phyloP scores from a whole-genome alignment of 2,797 vertebrate genomes.

The Emydoidea blandingii region DNA sequence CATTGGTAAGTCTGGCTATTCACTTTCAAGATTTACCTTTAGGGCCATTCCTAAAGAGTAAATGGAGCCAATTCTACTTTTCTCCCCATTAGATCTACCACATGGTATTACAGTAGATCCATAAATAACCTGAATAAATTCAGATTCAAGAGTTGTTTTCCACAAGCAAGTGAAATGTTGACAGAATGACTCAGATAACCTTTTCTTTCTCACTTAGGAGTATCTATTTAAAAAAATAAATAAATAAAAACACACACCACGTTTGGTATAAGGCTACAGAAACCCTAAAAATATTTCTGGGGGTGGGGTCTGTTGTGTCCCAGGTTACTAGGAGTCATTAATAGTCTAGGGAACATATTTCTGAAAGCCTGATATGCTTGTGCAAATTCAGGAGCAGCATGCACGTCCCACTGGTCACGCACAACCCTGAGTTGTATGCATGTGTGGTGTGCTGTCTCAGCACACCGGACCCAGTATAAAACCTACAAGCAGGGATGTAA shows the following conservation, averaged over 20 bases:
- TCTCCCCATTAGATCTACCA: background rate
- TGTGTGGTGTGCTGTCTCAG: rapidly evolving
- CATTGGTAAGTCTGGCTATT: background rate
- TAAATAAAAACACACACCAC: background rate
- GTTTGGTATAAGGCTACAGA: background rate
- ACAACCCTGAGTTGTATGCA: background rate
- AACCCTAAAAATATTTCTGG: background rate
- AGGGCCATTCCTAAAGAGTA: background rate
- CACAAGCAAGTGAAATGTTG: background rate
- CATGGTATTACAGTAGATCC: background rate
- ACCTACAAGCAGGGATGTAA: background rate
- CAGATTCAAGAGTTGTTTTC: background rate
- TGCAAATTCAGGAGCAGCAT: background rate
- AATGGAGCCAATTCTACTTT: background rate
- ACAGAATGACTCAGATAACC: no score
- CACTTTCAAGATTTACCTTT: background rate
- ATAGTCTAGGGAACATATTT: rapidly evolving
- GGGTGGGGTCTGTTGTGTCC: rapidly evolving
- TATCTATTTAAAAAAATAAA: background rate
- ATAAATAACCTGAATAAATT: background rate
- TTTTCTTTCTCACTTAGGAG: background rate
- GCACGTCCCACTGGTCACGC: rapidly evolving
- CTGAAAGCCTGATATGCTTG: background rate
- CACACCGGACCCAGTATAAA: background rate
- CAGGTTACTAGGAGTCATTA: background rate